These are phyloP conservation scores for Rhinella marina DNA, from an alignment of 2,797 vertebrate genomes.

Conservation along the genomic window DNA sequence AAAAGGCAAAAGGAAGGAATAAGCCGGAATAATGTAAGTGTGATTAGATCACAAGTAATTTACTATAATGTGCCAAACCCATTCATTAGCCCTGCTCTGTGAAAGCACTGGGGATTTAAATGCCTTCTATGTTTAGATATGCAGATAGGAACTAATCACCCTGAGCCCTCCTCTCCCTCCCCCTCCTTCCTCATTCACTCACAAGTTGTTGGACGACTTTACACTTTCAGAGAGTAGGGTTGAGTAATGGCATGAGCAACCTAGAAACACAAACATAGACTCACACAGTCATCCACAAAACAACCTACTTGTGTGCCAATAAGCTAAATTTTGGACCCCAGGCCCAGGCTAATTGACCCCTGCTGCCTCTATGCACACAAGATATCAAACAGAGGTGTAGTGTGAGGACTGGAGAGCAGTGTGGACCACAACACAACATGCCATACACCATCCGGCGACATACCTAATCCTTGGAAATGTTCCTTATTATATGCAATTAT, in stretches of 20 bases:
- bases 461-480: neutral
- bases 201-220: conserved; percentile 40
- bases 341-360: neutral
- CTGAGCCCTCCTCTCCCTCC: conserved; percentile 12
- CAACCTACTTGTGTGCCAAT: conserved; percentile 13
- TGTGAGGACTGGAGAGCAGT: neutral
- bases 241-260: conserved; percentile 29
- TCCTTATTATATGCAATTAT: neutral
- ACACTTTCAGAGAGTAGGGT: conserved; percentile 27
- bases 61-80: conserved; percentile 46
- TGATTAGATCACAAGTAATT: conserved; percentile 26
- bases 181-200: conserved; percentile 47
- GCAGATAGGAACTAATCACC: conserved; percentile 60
- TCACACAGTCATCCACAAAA: conserved; percentile 11
- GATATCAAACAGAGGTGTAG: conserved; percentile 19
- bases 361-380: conserved; percentile 18
- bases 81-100: conserved; percentile 44
- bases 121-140: conserved; percentile 60
- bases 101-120: conserved; percentile 57
- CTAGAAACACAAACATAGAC: conserved; percentile 25
- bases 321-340: conserved; percentile 17
- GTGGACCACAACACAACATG: neutral
- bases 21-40: conserved; percentile 17
- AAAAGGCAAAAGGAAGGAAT: neutral
- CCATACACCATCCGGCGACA: neutral